A percentile compares a stretch with the other conserved stretches of the same genome.
Evolutionary conservation across 2,797 vertebrate genomes (phyloP).

Genomic region (Triplophysa yarkandensis): DNA sequence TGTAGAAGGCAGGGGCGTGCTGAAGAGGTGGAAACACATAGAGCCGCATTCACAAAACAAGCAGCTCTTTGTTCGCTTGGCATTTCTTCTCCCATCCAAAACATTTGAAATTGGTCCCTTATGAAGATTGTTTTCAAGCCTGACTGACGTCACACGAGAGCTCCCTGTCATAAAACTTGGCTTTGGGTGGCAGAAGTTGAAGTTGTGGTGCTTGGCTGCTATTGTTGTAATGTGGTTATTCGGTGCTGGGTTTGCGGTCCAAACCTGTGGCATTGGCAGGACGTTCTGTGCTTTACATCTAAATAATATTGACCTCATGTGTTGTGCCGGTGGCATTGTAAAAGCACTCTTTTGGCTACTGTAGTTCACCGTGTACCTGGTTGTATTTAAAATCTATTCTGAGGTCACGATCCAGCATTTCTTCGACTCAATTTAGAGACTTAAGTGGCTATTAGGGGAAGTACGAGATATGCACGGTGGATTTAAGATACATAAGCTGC

Average conservation of each 20-base stretch:
- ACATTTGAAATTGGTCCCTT: slow-evolving; percentile 48
- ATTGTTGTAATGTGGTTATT: slow-evolving; percentile 22
- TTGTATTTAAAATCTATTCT: slow-evolving; percentile 12
- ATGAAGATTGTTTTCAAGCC: slow-evolving; percentile 51
- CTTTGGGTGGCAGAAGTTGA: background rate
- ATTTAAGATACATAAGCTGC: slow-evolving; percentile 30
- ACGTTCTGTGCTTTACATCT: slow-evolving; percentile 37
- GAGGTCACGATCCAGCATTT: slow-evolving; percentile 11
- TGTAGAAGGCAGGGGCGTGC: slow-evolving; percentile 38
- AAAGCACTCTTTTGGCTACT: slow-evolving; percentile 30
- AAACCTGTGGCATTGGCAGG: slow-evolving; percentile 29
- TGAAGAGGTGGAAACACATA: slow-evolving; percentile 48
- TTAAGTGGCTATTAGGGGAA: slow-evolving; percentile 27
- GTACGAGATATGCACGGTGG: slow-evolving; percentile 22
- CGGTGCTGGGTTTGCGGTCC: slow-evolving; percentile 2
- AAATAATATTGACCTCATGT: slow-evolving; percentile 41
- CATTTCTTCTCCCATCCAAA: slow-evolving; percentile 52
- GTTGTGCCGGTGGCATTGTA: slow-evolving; percentile 18
- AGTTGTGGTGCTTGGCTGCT: slow-evolving; percentile 11
- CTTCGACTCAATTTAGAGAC: slow-evolving; percentile 9
- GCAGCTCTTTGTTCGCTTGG: slow-evolving; percentile 59
- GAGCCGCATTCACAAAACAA: slow-evolving; percentile 58
- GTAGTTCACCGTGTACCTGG: slow-evolving; percentile 33
- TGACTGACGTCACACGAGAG: slow-evolving; percentile 42
- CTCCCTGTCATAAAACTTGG: slow-evolving; percentile 37